Evolutionary conservation across 2,888 invertebrate genomes (phyloP), one percentile per base, ranked within the genome.

Genomic region (Agelastica alni): DNA sequence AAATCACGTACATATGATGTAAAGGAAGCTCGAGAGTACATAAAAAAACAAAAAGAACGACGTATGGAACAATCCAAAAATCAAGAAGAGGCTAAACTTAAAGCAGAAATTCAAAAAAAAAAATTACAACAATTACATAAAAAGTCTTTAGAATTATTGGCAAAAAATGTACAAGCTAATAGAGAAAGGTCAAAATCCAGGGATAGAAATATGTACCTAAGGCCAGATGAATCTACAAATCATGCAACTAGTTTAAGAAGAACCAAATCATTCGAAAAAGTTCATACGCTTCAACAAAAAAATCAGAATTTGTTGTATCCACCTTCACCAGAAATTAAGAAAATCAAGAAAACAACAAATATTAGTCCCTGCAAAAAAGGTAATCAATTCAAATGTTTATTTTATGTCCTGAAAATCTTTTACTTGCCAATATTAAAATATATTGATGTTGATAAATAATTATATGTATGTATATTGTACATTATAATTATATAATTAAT

Each of bases 1-100:
- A 70, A 69, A 54, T 36, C 34, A 5, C 63, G 69, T 56, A 59
- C 65, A 51, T 83, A 84, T 64, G 78, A 82, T 70, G 74, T 77
- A 1, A 78, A 80, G 45, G 78, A 79, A 60, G 78, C 83, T 1
- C 72, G 81, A 3, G 78, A 79, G 58, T 85, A 78, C 67, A 84
- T 85, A 61, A 78, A 78, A 59, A 80, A 79, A 60, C 82, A 84
- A 68, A 79, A 76, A 62, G 78, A 79, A 51, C 80, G 80, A 62
- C 71, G 83, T 6, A 9, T 41, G 16, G 69, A 75, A 45, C 70
- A 75, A 53, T 63, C 73, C 51, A 72, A 75, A 56, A 70, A 73
- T 47, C 75, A 78, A 51, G 62, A 65, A n/a, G 65, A 65, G 16
- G 61, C 68, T 39, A 53, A 59, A 41, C 48, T 54, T 14, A 55